Base-by-base conservation (phyloP, 2,113 vertebrate species). In the Dromas ardeola region DNA sequence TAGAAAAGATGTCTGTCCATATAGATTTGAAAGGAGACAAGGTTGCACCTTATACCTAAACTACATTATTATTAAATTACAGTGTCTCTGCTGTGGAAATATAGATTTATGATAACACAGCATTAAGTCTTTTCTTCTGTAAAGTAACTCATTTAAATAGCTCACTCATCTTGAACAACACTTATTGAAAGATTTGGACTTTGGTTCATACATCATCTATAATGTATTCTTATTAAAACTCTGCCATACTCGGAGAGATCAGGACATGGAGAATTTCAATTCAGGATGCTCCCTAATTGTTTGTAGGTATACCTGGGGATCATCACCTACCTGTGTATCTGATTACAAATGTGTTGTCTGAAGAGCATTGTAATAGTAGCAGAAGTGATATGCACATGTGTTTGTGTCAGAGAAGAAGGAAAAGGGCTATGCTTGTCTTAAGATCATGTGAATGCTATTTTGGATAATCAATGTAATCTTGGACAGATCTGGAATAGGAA, bases 131-230 rank as follows among this genome's bases (percentile, higher is more conserved):
- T 81, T 86, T 67, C 76, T 89, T 89, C 78, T 74, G 74, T 62
- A 55, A 82, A 91, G 62, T 77, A 94, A 90, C 90, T 42, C 15
- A 56, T 91, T 95, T 96, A 93, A 91, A 67, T 38, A 71, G 56
- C 70, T 93, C 89, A 52, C 87, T 96, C 73, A 65, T 94, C 91
- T 89, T 67, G 74, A 95, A 65, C 87, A 84, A 55, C 52, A 29
- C 62, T 82, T 93, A 82, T 6, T 79, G 93, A 91, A 95, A 81
- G 66, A 76, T 87, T 89, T 0, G 7, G 49, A 63, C 56, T 43
- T 93, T 56, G 45, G 52, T 87, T 96, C 87, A 69, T 96, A 38
- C 34, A 87, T 96, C 81, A 95, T 95, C 81, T 73, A 82, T 76
- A 89, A 94, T 61, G 21, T 63, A 59, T 71, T 93, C 86, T 95